Conservation (phyloP, 2,797 vertebrate genomes). For the Eospalax fontanierii region DNA sequence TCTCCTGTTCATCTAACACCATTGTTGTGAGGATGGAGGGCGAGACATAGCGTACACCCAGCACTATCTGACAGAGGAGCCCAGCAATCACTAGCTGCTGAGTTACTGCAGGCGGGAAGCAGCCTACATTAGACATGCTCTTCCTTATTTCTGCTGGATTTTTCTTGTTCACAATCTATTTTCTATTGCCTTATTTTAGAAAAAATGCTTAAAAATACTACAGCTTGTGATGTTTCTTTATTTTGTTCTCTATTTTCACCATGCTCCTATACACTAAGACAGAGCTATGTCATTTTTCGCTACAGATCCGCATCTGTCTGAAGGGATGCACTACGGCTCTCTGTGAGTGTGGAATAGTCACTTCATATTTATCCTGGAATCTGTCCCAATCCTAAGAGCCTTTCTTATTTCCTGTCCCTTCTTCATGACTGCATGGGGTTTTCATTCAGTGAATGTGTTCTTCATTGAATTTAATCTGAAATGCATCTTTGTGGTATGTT, state of each 20-base stretch:
- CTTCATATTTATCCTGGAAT: neutral
- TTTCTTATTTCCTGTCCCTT: conserved; percentile 1
- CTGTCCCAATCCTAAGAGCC: neutral
- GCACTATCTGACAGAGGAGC: neutral
- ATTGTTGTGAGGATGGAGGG: neutral
- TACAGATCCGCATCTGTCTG: neutral
- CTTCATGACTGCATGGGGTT: neutral
- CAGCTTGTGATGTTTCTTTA: neutral
- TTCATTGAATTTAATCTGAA: conserved; percentile 1
- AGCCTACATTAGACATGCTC: neutral
- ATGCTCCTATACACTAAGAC: neutral
- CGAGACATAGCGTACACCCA: neutral
- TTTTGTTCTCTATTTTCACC: conserved; percentile 7
- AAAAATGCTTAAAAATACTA: neutral
- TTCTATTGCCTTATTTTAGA: conserved; percentile 3
- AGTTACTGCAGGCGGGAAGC: neutral
- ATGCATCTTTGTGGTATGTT: neutral
- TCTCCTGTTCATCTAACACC: neutral
- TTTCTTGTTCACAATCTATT: neutral
- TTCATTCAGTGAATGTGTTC: conserved; percentile 9
- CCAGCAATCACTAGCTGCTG: neutral
- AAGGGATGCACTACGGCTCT: neutral
- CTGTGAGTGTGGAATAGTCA: neutral
- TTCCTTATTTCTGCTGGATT: neutral
- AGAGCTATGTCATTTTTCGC: neutral